Conservation (phyloP, 2,888 invertebrate genomes). For the Drosophila aldrichi region DNA sequence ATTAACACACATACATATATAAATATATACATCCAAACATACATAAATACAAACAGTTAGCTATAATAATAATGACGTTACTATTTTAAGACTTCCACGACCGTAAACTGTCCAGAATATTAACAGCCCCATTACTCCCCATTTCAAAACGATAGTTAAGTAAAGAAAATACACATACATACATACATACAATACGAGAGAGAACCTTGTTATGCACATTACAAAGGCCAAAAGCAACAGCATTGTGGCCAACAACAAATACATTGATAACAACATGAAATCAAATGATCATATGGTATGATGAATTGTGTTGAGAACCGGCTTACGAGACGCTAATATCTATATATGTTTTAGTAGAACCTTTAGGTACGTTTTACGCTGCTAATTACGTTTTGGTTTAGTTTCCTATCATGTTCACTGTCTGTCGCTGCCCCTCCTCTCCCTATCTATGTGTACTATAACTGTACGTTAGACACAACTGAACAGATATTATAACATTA, state of each 20-base stretch:
- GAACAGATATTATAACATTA: conserved; percentile 69
- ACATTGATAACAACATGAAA: conserved; percentile 28
- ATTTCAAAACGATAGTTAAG: conserved; percentile 45
- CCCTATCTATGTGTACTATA: conserved; percentile 31
- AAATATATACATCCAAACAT: conserved; percentile 25
- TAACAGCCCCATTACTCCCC: conserved; percentile 28
- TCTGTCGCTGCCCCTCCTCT: background rate
- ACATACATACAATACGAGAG: conserved; percentile 35
- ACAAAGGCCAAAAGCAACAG: conserved; percentile 63
- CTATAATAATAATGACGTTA: conserved; percentile 55
- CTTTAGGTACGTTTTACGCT: conserved; percentile 60
- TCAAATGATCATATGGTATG: background rate
- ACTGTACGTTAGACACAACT: conserved; percentile 58
- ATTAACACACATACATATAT: conserved; percentile 44
- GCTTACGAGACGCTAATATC: conserved; percentile 76
- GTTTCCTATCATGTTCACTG: conserved; percentile 33
- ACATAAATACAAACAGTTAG: conserved; percentile 48
- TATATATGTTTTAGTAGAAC: conserved; percentile 69
- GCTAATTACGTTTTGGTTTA: conserved; percentile 56
- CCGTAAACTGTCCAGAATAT: conserved; percentile 36
- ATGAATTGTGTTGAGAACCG: conserved; percentile 38
- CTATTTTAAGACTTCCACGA: conserved; percentile 62
- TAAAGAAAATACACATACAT: conserved; percentile 30
- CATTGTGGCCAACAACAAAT: conserved; percentile 28
- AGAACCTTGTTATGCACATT: conserved; percentile 59